Base-by-base conservation (phyloP, 2,888 invertebrate genomes). In the Acleris cristana region DNA sequence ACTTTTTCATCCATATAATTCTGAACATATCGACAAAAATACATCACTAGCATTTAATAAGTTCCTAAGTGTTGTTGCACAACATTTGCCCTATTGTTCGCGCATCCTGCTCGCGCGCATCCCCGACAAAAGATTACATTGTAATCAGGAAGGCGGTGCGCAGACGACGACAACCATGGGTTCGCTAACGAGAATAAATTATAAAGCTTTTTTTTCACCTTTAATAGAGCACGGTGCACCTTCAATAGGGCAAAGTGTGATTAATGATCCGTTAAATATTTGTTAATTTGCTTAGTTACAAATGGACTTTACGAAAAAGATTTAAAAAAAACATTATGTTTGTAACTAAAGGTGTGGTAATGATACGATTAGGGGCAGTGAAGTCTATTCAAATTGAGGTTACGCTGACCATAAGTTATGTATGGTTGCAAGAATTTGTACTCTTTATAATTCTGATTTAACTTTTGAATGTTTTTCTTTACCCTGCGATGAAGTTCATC, bases 11-110 rank as follows among this genome's bases (percentile, higher is more conserved):
- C 14, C n/a, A 16, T 8, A 48, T 48, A 48, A 21, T 19, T 21
- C 69, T 64, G 64, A 62, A 34, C 63, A 23, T 67, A 70, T 74
- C 72, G 73, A 73, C 68, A 69, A 48, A 21, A 55, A 65, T 66
- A 68, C 87, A 83, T 76, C 86, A 74, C 84, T 85, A 54, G 44
- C 58, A 59, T 59, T 72, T 83, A 85, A 83, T 85, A 84, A 76
- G 75, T 75, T 75, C 61, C 73, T 83, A 85, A 87, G 83, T 86
- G 84, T 88, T 86, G 79, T 88, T 86, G 79, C 82, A 80, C 84
- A 89, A 90, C 89, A 90, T 87, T 89, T 85, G 79, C 71, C 72
- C 81, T 75, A 85, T 90, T 88, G 87, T 89, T 77, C 77, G 81
- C 76, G 79, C 76, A 78, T 79, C 78, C 78, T 85, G 85, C 75